Conservation (phyloP, 1,140 invertebrate species). For the Drosophila azteca region DNA sequence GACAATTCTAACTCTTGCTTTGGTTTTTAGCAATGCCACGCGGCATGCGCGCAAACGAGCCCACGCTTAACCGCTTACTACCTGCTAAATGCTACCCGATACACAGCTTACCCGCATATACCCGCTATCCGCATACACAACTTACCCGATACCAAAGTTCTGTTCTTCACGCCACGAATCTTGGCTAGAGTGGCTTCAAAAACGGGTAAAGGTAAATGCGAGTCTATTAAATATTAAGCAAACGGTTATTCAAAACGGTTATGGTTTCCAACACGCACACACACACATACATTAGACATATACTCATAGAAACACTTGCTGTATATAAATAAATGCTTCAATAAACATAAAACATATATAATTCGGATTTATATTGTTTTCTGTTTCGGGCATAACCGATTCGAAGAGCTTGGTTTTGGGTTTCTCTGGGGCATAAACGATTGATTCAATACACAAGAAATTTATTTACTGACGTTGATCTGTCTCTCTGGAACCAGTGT, state of each 20-base stretch:
- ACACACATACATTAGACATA: slow-evolving; percentile 22
- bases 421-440: too few species aligned
- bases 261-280: slow-evolving; percentile 29
- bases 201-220: slow-evolving; percentile 52
- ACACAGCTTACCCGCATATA: slow-evolving; percentile 27
- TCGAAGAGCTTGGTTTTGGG: too few species aligned
- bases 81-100: slow-evolving; percentile 45
- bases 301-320: slow-evolving; percentile 21
- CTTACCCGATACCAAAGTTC: slow-evolving; percentile 34
- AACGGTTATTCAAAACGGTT: slow-evolving; percentile 44
- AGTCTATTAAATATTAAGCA: background rate
- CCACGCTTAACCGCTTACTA: slow-evolving; percentile 54
- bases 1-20: slow-evolving; percentile 58
- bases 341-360: slow-evolving; percentile 47
- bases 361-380: slow-evolving; percentile 17
- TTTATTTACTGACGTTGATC: slow-evolving; percentile 55
- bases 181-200: slow-evolving; percentile 3
- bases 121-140: slow-evolving; percentile 13
- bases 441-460: slow-evolving; percentile 47
- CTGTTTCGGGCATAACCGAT: too few species aligned
- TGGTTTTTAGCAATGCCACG: slow-evolving; percentile 74
- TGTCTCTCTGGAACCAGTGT: too few species aligned
- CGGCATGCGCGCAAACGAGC: slow-evolving; percentile 64
- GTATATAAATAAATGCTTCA: slow-evolving; percentile 71
- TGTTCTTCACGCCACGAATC: slow-evolving; percentile 29